Evolutionary conservation across 1,140 invertebrate genomes (phyloP), one percentile per base, ranked within the genome.

Genomic region (Bombus impatiens): DNA sequence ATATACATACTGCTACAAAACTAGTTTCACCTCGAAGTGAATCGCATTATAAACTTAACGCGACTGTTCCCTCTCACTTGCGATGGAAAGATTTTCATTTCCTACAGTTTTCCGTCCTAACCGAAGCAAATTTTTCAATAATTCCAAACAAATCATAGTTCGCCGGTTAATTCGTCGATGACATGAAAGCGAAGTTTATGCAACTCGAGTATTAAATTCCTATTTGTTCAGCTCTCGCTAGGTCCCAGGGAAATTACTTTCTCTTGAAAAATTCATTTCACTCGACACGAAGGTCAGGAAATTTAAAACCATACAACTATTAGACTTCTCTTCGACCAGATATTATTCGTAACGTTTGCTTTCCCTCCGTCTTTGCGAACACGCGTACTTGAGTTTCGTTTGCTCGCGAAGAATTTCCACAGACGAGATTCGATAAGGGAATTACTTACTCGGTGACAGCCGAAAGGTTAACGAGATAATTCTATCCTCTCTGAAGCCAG

Each of bases 391-490:
- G 8, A 44, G 42, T 2, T 74, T 47, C 71, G 15, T 32, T 42
- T 10, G 40, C 3, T 47, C 42, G 15, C n/a, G n/a, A 74, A 44
- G 71, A 59, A 77, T 77, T 77, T n/a, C 53, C 47, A 22, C 44
- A 1, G 75, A 15, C 44, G 25, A 37, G 47, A n/a, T 18, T 77
- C 75, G 53, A 77, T 59, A 77, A 77, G 25, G 25, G 75, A 59
- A 77, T 59, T 77, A 77, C 25, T 40, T 5, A 32, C 13, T 44
- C n/a, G 28, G 8, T 2, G 53, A 25, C 53, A 42, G 37, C 35
- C 25, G 35, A 77, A 59, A 77, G 75, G 75, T 77, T 59, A 77
- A 77, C 75, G 35, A 77, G 75, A 77, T 77, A 77, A 77, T 77
- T 77, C 75, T 37, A 40, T 77, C 35, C 35, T 57, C 44, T 1